These are phyloP conservation scores for Muntiacus muntjak DNA, from an alignment of 2,113 vertebrate species.

Conservation along the genomic window DNA sequence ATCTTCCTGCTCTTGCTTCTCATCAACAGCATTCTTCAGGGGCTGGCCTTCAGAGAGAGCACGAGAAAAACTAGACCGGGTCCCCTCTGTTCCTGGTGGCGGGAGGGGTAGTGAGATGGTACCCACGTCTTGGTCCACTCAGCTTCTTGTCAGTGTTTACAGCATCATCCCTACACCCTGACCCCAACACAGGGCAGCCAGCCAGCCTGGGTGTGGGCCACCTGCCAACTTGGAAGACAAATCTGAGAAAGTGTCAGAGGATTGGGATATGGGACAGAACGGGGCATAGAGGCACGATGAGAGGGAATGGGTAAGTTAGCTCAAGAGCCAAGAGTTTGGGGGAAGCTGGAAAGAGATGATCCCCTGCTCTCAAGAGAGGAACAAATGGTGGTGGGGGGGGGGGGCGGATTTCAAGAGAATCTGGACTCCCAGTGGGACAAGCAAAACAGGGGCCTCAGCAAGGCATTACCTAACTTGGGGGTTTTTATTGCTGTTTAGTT, in stretches of 20 bases:
- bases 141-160: not conserved
- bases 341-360: not conserved
- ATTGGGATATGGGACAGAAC: not conserved
- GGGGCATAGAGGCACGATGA: not conserved
- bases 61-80: slow-evolving; percentile 44
- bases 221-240: not conserved
- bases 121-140: not conserved
- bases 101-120: not conserved
- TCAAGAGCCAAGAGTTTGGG: not conserved
- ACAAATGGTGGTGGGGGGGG: not conserved
- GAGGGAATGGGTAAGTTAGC: not conserved
- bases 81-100: not conserved
- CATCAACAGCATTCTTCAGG: slow-evolving; percentile 35
- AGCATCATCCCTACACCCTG: not conserved
- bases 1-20: not conserved
- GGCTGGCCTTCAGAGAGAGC: not conserved
- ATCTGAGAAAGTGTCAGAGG: not conserved
- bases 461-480: not conserved
- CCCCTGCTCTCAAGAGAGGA: not conserved
- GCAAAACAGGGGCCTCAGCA: not conserved
- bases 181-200: not conserved
- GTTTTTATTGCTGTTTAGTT: not conserved
- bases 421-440: not conserved
- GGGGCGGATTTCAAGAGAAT: not conserved
- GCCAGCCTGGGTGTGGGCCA: not conserved